These are phyloP conservation scores for Rallus limicola DNA, from an alignment of 2,113 vertebrate species.

Conservation along the genomic window DNA sequence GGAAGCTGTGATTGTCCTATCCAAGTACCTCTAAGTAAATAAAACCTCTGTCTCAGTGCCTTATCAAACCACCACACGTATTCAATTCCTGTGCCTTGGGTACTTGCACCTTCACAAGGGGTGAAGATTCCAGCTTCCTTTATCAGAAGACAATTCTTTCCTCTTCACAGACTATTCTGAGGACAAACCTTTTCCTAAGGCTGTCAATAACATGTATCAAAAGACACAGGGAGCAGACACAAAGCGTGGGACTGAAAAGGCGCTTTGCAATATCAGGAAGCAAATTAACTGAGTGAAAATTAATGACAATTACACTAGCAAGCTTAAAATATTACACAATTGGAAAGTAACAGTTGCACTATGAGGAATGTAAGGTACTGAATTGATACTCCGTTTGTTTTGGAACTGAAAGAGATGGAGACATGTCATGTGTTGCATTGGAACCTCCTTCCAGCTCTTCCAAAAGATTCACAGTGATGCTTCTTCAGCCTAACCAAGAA, in stretches of 20 bases:
- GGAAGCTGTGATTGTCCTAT: slow-evolving; percentile 18
- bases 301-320: neutral
- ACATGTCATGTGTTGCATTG: neutral
- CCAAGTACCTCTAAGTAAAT: neutral
- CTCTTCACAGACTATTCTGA: neutral
- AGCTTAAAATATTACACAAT: neutral
- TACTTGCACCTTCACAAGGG: neutral
- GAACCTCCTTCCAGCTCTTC: neutral
- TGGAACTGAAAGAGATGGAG: neutral
- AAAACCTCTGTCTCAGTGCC: neutral
- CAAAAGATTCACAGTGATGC: neutral
- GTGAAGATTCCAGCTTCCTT: slow-evolving; percentile 30
- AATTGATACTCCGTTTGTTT: neutral
- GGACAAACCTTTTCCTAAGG: neutral
- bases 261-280: neutral
- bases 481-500: neutral
- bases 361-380: neutral
- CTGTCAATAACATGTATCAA: neutral
- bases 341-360: neutral
- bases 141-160: slow-evolving; percentile 17
- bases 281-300: neutral
- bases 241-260: neutral
- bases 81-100: neutral
- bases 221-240: neutral
- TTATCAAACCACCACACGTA: neutral